Conservation (phyloP, 2,797 vertebrate genomes). For the Oreonectes daqikongensis region DNA sequence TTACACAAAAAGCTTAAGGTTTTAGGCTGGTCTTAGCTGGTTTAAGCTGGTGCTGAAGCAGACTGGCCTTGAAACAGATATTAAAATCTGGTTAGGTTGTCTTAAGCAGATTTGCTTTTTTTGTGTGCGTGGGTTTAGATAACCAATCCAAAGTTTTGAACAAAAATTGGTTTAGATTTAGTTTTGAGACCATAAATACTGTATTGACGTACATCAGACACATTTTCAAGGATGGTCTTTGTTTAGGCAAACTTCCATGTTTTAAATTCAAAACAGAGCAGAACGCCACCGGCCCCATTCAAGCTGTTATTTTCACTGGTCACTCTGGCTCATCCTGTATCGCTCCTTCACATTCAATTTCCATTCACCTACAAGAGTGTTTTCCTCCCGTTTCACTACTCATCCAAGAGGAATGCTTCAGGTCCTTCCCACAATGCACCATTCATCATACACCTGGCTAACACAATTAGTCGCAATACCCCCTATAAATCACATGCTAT, state of each 20-base stretch:
- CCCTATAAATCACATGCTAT: slow-evolving; percentile 53
- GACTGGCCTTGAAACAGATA: too few relatives aligned
- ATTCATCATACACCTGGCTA: slow-evolving; percentile 53
- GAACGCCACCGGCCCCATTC: slow-evolving; percentile 16
- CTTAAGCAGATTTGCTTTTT: too few relatives aligned
- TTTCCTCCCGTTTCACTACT: slow-evolving; percentile 38
- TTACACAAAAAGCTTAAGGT: background rate
- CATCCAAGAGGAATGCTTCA: slow-evolving; percentile 35
- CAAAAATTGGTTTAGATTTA: background rate
- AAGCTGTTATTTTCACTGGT: slow-evolving; percentile 29
- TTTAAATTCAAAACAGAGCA: slow-evolving; percentile 4
- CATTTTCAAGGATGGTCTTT: background rate
- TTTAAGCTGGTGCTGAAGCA: background rate
- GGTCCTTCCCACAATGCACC: slow-evolving; percentile 54
- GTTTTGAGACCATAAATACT: background rate
- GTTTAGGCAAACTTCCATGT: background rate
- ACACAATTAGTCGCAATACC: slow-evolving; percentile 52
- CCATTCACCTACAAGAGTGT: slow-evolving; percentile 31
- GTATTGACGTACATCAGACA: background rate
- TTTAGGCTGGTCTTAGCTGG: background rate
- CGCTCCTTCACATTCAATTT: slow-evolving; percentile 39
- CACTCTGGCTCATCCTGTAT: slow-evolving; percentile 17
- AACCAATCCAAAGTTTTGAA: background rate
- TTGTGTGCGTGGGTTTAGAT: too few relatives aligned
- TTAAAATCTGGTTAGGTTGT: too few relatives aligned